Conservation (phyloP, 1,140 invertebrate species). For the Drosophila kikkawai region DNA sequence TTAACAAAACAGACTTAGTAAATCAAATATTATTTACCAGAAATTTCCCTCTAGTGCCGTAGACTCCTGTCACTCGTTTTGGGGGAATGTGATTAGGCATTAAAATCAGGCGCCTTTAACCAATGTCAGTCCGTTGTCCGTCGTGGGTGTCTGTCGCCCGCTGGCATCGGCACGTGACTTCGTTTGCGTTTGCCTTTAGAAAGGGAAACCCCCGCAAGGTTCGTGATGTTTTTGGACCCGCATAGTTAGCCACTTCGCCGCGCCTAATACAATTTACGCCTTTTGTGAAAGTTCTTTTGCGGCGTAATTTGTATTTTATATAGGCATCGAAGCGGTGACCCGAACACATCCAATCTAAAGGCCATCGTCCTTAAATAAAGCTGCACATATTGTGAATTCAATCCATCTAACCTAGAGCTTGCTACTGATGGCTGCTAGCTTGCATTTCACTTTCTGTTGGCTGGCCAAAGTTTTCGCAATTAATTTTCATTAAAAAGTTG, state of each 20-base stretch:
- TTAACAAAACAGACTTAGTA: not conserved
- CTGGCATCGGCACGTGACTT: constrained; percentile 71
- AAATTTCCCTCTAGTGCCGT: not conserved
- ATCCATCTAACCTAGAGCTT: constrained; percentile 8
- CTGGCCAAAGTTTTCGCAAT: constrained; percentile 44
- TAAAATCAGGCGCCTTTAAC: constrained; percentile 42
- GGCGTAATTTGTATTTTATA: constrained; percentile 31
- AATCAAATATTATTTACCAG: not conserved
- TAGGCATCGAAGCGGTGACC: constrained; percentile 13
- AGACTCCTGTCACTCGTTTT: not conserved
- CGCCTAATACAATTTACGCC: constrained; percentile 52
- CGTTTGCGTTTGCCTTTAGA: constrained; percentile 42
- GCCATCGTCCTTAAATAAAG: constrained; percentile 22
- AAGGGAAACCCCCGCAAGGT: constrained; percentile 13
- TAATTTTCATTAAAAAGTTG: constrained; percentile 74
- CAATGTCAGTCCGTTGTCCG: constrained; percentile 16
- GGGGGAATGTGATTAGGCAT: constrained; percentile 29
- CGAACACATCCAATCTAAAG: constrained; percentile 4
- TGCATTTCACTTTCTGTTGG: constrained; percentile 31
- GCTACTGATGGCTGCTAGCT: constrained; percentile 12
- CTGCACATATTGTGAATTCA: constrained; percentile 25
- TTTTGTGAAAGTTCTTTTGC: constrained; percentile 42
- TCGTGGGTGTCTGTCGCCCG: constrained; percentile 38
- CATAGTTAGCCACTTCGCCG: constrained; percentile 12
- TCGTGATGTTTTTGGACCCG: constrained; percentile 24